A percentile compares a stretch with the other conserved stretches of the same genome.
Conservation (phyloP, 2,888 invertebrate genomes). For the Cheilosia impressa region DNA sequence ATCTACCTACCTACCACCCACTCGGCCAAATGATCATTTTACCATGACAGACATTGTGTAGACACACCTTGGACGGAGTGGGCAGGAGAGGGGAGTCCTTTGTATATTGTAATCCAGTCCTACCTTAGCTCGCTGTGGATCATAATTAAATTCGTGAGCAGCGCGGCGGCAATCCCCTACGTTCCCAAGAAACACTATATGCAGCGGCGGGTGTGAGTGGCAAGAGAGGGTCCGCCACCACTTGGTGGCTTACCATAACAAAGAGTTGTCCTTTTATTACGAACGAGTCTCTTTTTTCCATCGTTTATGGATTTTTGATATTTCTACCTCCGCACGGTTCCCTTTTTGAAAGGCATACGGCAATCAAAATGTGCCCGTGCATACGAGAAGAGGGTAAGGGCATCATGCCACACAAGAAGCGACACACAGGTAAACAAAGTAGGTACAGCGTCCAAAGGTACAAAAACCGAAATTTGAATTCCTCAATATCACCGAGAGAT, state of each 20-base stretch:
- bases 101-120: conserved; percentile 69
- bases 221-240: conserved; percentile 9
- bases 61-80: conserved; percentile 65
- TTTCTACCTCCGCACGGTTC: conserved; percentile 25
- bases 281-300: conserved; percentile 21
- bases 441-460: conserved; percentile 20
- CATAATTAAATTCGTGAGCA: conserved; percentile 72
- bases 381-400: conserved; percentile 43
- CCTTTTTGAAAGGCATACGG: conserved; percentile 32
- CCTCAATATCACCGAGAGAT: conserved; percentile 37
- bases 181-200: conserved; percentile 42
- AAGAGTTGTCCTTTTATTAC: conserved; percentile 73
- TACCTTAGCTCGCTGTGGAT: conserved; percentile 51
- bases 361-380: conserved; percentile 49
- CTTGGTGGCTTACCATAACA: conserved; percentile 63
- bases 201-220: conserved; percentile 17
- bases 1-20: conserved; percentile 62
- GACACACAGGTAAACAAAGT: conserved; percentile 54
- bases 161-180: conserved; percentile 67
- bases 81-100: conserved; percentile 58
- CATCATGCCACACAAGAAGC: conserved; percentile 70
- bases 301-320: conserved; percentile 52
- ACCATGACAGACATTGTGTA: conserved; percentile 72
- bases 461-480: conserved; percentile 54
- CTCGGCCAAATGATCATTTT: conserved; percentile 66